Base-by-base conservation (phyloP, 2,797 vertebrate species). In the Crenichthys baileyi region DNA sequence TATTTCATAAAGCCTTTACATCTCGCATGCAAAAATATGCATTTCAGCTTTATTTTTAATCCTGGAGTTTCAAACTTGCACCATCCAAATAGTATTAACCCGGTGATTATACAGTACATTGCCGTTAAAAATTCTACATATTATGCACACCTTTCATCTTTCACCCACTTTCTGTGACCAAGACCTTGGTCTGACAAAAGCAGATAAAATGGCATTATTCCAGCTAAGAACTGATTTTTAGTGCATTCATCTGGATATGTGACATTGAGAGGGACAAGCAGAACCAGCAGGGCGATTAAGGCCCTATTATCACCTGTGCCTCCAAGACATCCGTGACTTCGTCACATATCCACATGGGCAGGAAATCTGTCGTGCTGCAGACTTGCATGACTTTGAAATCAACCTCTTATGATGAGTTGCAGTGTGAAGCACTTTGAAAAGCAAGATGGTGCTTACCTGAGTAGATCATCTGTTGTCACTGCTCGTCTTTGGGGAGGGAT, bases 41-140 rank as follows among this genome's bases (percentile, higher is more conserved):
- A 90, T 90, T 93, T 89, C 93, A 89, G 93, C 90, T 95, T 95
- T 94, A 95, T 93, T 94, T 90, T 94, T 95, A 96, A 96, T 95
- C 95, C 95, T 92, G 90, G 90, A 94, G 89, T 95, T 94, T 93
- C 82, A 92, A 95, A 94, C 87, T 94, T 91, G 83, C 87, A 90
- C 87, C 91, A 89, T 94, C 90, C 92, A 95, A 95, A 95, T 86
- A 92, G 95, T 79, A 95, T 96, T 95, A 96, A 90, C 93, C 90
- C 48, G 87, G 90, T 88, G 92, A 95, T 95, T 95, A 96, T 91
- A 85, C 89, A 80, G 78, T 77, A 87, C 84, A 84, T 70, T 88
- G 81, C 89, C 89, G 90, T 93, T 90, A 77, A 87, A 87, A 86
- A 85, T 73, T 75, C 73, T 81, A 88, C 87, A 93, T 79, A 81